Conservation (phyloP, 2,113 vertebrate genomes). For the Mixornis gularis region DNA sequence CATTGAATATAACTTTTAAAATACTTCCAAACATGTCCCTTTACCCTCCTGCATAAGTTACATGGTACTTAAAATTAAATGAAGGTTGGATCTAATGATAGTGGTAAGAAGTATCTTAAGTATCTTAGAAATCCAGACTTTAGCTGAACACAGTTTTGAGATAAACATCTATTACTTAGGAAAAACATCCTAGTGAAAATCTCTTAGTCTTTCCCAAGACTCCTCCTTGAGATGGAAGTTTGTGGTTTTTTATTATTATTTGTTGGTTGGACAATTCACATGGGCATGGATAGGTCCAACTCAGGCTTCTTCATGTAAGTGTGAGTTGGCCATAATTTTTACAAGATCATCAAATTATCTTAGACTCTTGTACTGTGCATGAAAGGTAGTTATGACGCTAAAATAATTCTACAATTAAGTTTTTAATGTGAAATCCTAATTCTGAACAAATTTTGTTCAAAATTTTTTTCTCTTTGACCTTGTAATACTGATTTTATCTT, state of each 20-base stretch:
- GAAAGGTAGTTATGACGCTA: background rate
- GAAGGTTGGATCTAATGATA: background rate
- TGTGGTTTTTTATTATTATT: background rate
- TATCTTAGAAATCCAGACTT: background rate
- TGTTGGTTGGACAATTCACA: background rate
- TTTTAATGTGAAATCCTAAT: background rate
- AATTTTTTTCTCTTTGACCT: background rate
- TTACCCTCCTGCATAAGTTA: background rate
- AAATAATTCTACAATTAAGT: background rate
- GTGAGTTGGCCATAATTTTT: background rate
- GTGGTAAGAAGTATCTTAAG: background rate
- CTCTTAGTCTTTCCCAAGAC: background rate
- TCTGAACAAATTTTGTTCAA: background rate
- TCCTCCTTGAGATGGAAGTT: background rate
- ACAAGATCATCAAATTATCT: background rate
- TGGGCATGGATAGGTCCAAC: background rate
- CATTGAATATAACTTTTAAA: background rate
- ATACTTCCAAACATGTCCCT: background rate
- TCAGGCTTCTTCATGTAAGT: background rate
- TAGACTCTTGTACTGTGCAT: background rate
- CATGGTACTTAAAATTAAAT: background rate
- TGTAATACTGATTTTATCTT: background rate
- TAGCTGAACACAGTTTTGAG: background rate
- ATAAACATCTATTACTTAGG: background rate
- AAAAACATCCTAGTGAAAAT: background rate